A percentile compares a stretch with the other conserved stretches of the same genome.
Conservation (phyloP, 2,888 invertebrate species). For the Strigamia crassipes region DNA sequence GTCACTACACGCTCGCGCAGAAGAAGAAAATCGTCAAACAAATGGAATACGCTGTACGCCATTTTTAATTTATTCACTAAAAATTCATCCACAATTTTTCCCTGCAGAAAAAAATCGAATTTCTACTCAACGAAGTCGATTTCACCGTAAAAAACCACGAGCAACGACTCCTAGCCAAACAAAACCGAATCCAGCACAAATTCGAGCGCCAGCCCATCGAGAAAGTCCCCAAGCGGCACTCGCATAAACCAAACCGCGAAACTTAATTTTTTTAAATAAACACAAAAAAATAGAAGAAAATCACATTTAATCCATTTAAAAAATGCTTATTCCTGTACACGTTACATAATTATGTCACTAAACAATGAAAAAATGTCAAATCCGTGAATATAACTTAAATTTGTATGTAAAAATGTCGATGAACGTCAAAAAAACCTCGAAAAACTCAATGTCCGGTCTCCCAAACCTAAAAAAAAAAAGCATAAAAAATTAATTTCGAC, state of each 20-base stretch:
- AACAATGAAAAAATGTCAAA: not conserved
- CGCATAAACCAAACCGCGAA: not conserved
- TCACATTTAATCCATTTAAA: not conserved
- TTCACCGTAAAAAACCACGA: not conserved
- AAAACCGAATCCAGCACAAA: not conserved
- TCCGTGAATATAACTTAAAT: not conserved
- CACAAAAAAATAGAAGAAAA: not conserved
- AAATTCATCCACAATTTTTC: no score
- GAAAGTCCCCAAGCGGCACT: not conserved
- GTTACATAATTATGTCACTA: not conserved
- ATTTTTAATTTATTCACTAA: no score
- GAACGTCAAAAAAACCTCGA: no score
- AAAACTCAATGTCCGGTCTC: not conserved
- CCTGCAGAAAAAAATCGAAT: not conserved
- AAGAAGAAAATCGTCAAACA: not conserved
- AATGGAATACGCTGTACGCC: constrained; percentile 32
- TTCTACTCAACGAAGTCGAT: not conserved
- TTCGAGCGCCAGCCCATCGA: not conserved
- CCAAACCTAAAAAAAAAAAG: not conserved
- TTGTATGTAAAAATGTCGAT: not conserved
- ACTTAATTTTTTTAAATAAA: not conserved
- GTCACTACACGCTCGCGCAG: not conserved
- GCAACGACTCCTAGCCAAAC: not conserved
- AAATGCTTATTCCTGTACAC: not conserved
- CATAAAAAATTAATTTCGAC: no score